A percentile compares a stretch with the other conserved stretches of the same genome.
Conservation (phyloP, 2,888 invertebrate species). For the Acronicta psi region DNA sequence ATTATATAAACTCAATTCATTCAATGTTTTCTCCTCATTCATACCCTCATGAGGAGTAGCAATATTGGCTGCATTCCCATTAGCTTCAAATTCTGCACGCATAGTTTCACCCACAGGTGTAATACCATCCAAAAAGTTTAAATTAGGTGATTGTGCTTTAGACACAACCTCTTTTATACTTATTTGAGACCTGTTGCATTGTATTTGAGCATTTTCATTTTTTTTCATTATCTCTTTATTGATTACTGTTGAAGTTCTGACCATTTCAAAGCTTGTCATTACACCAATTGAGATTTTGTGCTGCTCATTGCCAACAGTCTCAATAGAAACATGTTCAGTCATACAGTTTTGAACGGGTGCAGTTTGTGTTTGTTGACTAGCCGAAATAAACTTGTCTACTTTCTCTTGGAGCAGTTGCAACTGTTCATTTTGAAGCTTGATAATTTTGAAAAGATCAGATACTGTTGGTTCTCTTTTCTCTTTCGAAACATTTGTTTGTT, state of each 20-base stretch:
- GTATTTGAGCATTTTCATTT: constrained; percentile 78
- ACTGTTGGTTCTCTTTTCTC: constrained; percentile 87
- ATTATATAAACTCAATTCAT: constrained; percentile 84
- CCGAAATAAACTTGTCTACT: constrained; percentile 87
- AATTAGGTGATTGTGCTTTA: constrained; percentile 69
- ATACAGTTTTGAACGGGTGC: constrained; percentile 67
- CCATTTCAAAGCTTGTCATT: constrained; percentile 92
- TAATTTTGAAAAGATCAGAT: constrained; percentile 90
- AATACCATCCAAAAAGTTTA: constrained; percentile 84
- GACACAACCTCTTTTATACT: constrained; percentile 80
- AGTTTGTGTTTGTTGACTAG: constrained; percentile 60
- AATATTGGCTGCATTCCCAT: constrained; percentile 26
- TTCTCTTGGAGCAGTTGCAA: constrained; percentile 90
- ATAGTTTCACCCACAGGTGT: constrained; percentile 62
- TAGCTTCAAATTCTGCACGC: constrained; percentile 41
- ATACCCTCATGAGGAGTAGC: constrained; percentile 51
- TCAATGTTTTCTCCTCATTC: constrained; percentile 79
- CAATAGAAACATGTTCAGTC: constrained; percentile 72
- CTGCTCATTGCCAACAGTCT: constrained; percentile 74
- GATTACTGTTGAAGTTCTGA: constrained; percentile 82
- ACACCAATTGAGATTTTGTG: constrained; percentile 91
- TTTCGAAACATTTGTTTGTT: constrained; percentile 69
- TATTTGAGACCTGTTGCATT: constrained; percentile 81
- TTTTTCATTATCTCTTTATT: constrained; percentile 78
- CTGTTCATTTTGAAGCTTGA: constrained; percentile 91